Percentiles rank a stretch among this genome's conserved stretches.
These are phyloP conservation scores for Oncorhynchus keta DNA, from an alignment of 2,113 vertebrate genomes.

Conservation along the genomic window DNA sequence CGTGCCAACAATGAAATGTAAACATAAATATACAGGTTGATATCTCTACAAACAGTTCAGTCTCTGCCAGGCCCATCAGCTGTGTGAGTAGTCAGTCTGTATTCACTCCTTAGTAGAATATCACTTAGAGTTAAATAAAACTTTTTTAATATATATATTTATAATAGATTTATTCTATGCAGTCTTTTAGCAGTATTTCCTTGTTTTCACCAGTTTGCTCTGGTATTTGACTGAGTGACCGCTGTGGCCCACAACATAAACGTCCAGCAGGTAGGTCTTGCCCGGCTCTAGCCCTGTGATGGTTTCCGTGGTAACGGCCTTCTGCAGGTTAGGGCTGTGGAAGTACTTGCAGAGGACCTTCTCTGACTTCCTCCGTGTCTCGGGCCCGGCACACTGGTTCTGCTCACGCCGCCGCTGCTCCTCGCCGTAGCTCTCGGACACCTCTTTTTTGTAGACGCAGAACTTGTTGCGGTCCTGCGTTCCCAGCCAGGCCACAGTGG, in stretches of 20 bases:
- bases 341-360: constrained; percentile 99
- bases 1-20: constrained; percentile 67
- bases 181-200: constrained; percentile 90
- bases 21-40: constrained; percentile 85
- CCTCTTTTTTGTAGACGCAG: constrained; percentile 93
- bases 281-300: constrained; percentile 87
- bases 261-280: constrained; percentile 94
- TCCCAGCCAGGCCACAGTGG: constrained; percentile 94
- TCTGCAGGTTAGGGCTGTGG: constrained; percentile 93
- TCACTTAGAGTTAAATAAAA: constrained; percentile 76
- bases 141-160: constrained; percentile 79
- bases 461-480: constrained; percentile 97
- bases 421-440: constrained; percentile 82
- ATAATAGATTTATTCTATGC: constrained; percentile 77
- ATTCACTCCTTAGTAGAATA: constrained; percentile 79
- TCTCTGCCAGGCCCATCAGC: constrained; percentile 77
- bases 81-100: constrained; percentile 77
- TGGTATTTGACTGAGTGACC: constrained; percentile 96
- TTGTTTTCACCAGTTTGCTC: constrained; percentile 97
- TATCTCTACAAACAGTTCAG: constrained; percentile 81
- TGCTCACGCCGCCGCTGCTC: constrained; percentile 88
- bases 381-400: constrained; percentile 93
- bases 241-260: constrained; percentile 91
- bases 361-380: constrained; percentile 88
- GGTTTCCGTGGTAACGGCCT: constrained; percentile 95